These are phyloP conservation scores for Larimichthys crocea DNA, from an alignment of 2,113 vertebrate species.

Conservation along the genomic window DNA sequence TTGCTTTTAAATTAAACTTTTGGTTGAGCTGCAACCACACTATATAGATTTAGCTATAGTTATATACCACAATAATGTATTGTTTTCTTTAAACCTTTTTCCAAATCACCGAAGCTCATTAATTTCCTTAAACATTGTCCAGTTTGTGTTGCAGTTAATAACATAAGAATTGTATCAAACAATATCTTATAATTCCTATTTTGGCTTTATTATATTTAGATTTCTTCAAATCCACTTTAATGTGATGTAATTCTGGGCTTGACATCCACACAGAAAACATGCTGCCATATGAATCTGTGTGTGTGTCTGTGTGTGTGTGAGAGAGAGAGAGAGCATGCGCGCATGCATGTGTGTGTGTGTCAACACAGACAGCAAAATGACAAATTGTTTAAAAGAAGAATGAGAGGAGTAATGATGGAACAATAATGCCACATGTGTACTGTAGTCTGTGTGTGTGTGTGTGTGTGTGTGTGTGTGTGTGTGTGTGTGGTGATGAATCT, in stretches of 20 bases:
- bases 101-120: background rate
- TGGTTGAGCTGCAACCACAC: background rate
- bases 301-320: slow-evolving; percentile 26
- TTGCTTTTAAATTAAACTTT: background rate
- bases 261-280: slow-evolving; percentile 17
- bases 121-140: too few species aligned
- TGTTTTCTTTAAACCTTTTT: background rate
- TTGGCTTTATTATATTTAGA: background rate
- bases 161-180: background rate
- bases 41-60: too few species aligned
- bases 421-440: slow-evolving; percentile 79
- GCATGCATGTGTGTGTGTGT: slow-evolving; percentile 32
- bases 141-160: background rate
- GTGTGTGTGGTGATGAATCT: slow-evolving; percentile 78
- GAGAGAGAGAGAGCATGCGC: too few species aligned
- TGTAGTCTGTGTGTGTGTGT: slow-evolving; percentile 34
- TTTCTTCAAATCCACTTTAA: background rate
- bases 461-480: slow-evolving; percentile 19
- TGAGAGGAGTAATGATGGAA: slow-evolving; percentile 77
- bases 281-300: slow-evolving; percentile 31
- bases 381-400: slow-evolving; percentile 72
- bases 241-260: slow-evolving; percentile 12
- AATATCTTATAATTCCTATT: background rate
- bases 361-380: slow-evolving; percentile 73
- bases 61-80: background rate